Base-by-base conservation (phyloP, 2,797 vertebrate genomes). In the Danio albolineatus region DNA sequence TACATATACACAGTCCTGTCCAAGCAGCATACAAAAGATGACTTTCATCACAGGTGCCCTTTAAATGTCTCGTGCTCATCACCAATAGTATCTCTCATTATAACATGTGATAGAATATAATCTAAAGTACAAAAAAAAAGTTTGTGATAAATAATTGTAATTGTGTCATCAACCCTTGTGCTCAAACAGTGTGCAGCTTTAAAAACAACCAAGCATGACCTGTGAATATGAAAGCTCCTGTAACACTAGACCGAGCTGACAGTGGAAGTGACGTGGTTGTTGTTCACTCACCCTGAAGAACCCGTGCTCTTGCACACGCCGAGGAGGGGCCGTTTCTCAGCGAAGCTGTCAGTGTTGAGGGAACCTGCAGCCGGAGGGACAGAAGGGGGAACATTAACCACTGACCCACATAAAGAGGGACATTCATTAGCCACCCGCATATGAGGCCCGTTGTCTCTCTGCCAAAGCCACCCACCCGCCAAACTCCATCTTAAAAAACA, bases 261-360 rank as follows among this genome's bases (percentile, higher is more conserved):
- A 41, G n/a, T 88, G 82, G 73, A 86, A 81, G 71, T 80, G 66
- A 78, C 51, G 73, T 73, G 44, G 54, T 60, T 10, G 57, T 76
- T 80, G 21, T 53, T 53, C 53, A 94, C 97, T 98, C 94, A 98
- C 98, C 97, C 97, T 57, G 96, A 96, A 79, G 97, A 99, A 82
- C 97, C 97, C 19, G 95, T 93, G 90, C 96, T 99, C 93, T 99
- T 99, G 93, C 98, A 99, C 84, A 98, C 94, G 73, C 96, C 96
- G 76, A 99, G 95, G 78, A 99, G 94, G 69, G 98, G 97, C 76
- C 98, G 91, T 90, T 99, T 99, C 89, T 99, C 97, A 16, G 95
- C 94, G 87, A 99, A 99, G 83, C 88, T 94, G 88, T 99, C 98
- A 71, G 86, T 93, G 88, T 96, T 97, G 88, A 95, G 92, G 88